Evolutionary conservation across 2,113 vertebrate genomes (phyloP).

Genomic region (Perccottus glenii): DNA sequence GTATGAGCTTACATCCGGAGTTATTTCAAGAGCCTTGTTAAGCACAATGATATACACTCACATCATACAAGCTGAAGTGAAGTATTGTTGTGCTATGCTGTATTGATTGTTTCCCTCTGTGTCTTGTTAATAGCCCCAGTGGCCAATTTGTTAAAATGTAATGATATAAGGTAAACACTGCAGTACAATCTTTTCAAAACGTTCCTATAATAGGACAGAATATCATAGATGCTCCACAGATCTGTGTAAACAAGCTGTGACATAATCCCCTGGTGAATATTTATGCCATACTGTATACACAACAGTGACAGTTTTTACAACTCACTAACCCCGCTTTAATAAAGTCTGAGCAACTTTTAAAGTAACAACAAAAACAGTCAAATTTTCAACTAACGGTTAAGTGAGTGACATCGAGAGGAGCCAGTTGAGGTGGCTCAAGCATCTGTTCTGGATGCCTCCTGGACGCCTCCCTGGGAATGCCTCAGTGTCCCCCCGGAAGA

Average conservation of each 20-base stretch:
- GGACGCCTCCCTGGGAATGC: no score
- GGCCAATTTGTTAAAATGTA: constrained; percentile 48
- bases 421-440: no score
- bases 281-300: background rate
- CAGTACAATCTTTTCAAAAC: constrained; percentile 24
- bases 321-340: background rate
- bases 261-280: constrained; percentile 11
- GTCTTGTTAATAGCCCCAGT: constrained; percentile 32
- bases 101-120: constrained; percentile 49
- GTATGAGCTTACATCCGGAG: constrained; percentile 1
- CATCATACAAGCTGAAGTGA: constrained; percentile 14
- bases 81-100: constrained; percentile 30
- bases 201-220: constrained; percentile 36
- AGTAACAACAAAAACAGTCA: constrained; percentile 1
- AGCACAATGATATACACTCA: constrained; percentile 15
- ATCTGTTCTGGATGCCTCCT: background rate
- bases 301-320: background rate
- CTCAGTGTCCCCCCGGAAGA: no score
- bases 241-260: constrained; percentile 8
- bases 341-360: background rate
- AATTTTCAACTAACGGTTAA: no score
- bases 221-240: constrained; percentile 19
- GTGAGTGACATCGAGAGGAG: no score
- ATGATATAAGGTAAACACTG: constrained; percentile 42
- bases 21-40: constrained; percentile 10